Base-by-base conservation (phyloP, 2,113 vertebrate species). In the Potamarius usumacintae region DNA sequence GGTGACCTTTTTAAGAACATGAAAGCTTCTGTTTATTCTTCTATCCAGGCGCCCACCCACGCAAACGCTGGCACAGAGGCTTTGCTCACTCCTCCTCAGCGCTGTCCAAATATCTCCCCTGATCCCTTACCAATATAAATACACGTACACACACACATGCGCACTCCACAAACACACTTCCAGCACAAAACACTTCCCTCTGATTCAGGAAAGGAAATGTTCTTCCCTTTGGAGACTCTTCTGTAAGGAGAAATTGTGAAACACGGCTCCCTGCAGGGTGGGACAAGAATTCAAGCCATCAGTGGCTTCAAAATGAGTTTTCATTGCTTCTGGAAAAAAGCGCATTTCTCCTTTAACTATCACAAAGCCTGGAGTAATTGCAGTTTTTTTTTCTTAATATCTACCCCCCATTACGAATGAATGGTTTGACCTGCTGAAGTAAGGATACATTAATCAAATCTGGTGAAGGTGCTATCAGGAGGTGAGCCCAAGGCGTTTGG, bases 401-500 rank as follows among this genome's bases (percentile, higher is more conserved):
- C 30, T 89, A 84, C 89, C 90, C 84, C 81, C 80, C 84, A 63
- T 90, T 92, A 92, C 34, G 9, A 82, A 82, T 82, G 92, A 93
- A 94, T 91, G 93, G 91, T 88, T 92, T 91, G 92, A 93, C 93
- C 93, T 94, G 91, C 93, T 72, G 93, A 94, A 94, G 94, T 95
- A 95, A 96, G 95, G 94, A 95, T 91, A 91, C 95, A 96, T 96
- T 96, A 95, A 96, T 96, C 95, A 96, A 93, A 92, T 76, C 88
- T 88, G 91, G 92, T 92, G 94, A 94, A 93, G 89, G 93, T 93
- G 92, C 91, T 90, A 92, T 94, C 93, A 86, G 74, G 90, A 92
- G 94, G 90, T 91, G 91, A 92, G 94, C 94, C 92, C 90, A 91
- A 92, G 92, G 94, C 93, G 76, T 93, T 92, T 92, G 92, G 80